Conservation (phyloP, 2,888 invertebrate genomes). For the Beris chalybata region DNA sequence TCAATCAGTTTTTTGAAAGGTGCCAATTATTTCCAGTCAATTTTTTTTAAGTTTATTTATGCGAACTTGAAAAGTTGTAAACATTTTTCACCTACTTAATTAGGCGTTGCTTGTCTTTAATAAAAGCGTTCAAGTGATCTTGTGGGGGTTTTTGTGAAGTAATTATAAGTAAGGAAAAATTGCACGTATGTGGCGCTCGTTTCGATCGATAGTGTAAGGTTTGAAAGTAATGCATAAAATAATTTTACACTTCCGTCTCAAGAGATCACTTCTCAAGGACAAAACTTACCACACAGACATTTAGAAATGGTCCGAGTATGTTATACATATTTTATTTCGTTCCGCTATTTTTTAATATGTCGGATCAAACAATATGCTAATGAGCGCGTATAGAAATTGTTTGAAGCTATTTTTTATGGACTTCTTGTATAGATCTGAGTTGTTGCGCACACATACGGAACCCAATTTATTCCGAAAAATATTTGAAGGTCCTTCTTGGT, state of each 20-base stretch:
- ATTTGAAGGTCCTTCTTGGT: no score
- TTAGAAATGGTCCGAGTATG: not conserved
- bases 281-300: conserved; percentile 6
- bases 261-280: conserved; percentile 31
- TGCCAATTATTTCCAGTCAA: no score
- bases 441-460: no score
- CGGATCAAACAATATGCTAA: conserved; percentile 29
- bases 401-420: no score
- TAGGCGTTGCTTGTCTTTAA: conserved; percentile 28
- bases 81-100: conserved; percentile 31
- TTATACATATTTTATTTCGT: conserved; percentile 9
- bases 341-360: not conserved
- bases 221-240: conserved; percentile 25
- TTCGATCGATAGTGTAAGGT: no score
- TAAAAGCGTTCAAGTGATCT: not conserved
- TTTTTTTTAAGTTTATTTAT: not conserved
- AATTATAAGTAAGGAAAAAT: no score
- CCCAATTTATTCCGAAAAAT: no score
- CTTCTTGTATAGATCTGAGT: no score
- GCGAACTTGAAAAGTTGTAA: conserved; percentile 30
- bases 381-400: conserved; percentile 27
- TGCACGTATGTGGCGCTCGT: no score
- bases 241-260: conserved; percentile 30
- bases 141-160: no score
- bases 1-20: no score